Percentiles rank a stretch among this genome's conserved stretches.
Conservation (phyloP, 2,113 vertebrate genomes). For the Empidonax traillii region DNA sequence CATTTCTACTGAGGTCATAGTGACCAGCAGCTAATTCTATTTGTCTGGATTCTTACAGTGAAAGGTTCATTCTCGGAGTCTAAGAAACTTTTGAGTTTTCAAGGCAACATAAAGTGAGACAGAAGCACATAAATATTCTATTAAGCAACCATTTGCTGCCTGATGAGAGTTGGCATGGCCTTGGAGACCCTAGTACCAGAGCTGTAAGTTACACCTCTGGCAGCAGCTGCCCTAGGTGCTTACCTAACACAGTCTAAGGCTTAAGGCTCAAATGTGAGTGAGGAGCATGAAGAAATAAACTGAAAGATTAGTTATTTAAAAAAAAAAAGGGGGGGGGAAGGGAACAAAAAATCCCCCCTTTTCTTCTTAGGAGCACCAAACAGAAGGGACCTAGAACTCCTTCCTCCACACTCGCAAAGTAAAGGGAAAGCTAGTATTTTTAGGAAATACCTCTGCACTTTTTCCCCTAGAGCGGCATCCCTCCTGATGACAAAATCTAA, state of each 20-base stretch:
- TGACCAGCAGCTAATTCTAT: neutral
- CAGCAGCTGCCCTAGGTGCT: neutral
- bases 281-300: neutral
- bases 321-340: neutral
- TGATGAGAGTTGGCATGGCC: neutral
- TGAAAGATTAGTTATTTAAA: neutral
- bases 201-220: neutral
- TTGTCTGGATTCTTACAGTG: neutral
- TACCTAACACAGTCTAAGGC: neutral
- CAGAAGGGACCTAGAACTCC: neutral
- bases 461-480: neutral
- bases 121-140: neutral
- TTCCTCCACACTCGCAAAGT: neutral
- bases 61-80: neutral
- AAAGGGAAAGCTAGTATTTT: neutral
- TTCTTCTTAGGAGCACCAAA: neutral
- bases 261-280: neutral
- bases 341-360: neutral
- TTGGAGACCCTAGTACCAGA: neutral
- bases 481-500: neutral
- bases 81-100: neutral
- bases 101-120: neutral
- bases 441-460: neutral
- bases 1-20: neutral
- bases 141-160: neutral